These are phyloP conservation scores for Macquaria ambigua DNA, from an alignment of 2,113 vertebrate species.

Conservation along the genomic window DNA sequence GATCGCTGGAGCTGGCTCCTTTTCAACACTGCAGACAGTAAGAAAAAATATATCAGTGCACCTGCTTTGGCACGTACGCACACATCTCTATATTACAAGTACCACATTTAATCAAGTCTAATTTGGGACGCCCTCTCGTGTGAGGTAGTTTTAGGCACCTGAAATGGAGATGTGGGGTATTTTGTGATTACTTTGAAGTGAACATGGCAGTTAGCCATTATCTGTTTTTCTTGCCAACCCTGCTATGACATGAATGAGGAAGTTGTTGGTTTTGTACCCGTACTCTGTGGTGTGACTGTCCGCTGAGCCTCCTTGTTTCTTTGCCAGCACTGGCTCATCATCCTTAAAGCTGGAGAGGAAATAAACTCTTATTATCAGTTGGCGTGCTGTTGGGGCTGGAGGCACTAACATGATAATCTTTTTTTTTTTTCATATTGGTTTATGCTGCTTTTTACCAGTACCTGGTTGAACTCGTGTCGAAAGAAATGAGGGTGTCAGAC, in stretches of 20 bases:
- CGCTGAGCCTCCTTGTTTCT: constrained; percentile 40
- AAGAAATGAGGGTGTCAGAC: constrained; percentile 69
- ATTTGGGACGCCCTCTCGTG: constrained; percentile 38
- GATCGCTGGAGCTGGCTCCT: constrained; percentile 48
- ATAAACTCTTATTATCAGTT: constrained; percentile 49
- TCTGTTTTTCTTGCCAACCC: constrained; percentile 32
- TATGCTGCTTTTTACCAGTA: constrained; percentile 45
- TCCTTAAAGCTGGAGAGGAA: constrained; percentile 50
- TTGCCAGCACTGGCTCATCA: constrained; percentile 51
- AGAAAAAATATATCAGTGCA: constrained; percentile 42
- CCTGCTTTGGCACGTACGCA: constrained; percentile 18
- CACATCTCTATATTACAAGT: constrained; percentile 22
- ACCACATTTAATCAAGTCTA: constrained; percentile 39
- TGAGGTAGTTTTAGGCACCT: constrained; percentile 26
- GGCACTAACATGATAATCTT: background rate
- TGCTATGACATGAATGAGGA: constrained; percentile 56
- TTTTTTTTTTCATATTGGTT: background rate
- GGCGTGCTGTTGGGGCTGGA: constrained; percentile 3
- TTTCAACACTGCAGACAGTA: constrained; percentile 52
- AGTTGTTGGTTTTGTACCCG: constrained; percentile 65
- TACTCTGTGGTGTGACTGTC: constrained; percentile 21
- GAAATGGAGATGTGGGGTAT: constrained; percentile 22
- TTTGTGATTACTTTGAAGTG: constrained; percentile 45
- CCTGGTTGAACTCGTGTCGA: constrained; percentile 68
- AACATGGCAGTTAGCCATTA: constrained; percentile 41